These are phyloP conservation scores for Heliconius melpomene DNA, from an alignment of 1,140 invertebrate species.

Conservation along the genomic window DNA sequence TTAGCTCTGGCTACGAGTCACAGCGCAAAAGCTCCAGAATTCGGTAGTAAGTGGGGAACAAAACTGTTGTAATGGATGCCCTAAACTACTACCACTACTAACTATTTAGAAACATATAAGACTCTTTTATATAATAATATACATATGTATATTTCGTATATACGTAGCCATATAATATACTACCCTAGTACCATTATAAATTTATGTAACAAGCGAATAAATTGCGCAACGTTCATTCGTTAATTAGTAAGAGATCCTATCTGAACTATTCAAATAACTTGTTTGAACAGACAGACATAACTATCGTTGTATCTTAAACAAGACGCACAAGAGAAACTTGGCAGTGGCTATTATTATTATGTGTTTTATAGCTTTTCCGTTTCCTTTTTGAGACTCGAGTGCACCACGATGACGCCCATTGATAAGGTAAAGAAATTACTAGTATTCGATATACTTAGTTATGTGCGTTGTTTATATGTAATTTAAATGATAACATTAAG, in stretches of 20 bases:
- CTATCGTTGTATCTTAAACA: not conserved
- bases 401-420: not conserved
- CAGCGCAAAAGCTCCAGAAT: too few relatives aligned
- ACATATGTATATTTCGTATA: too few relatives aligned
- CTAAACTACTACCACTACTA: too few relatives aligned
- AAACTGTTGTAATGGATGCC: too few relatives aligned
- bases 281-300: not conserved
- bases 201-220: not conserved
- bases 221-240: not conserved
- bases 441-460: not conserved
- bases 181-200: not conserved
- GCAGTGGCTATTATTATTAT: not conserved
- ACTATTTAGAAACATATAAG: too few relatives aligned
- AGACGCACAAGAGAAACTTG: slow-evolving; percentile 12
- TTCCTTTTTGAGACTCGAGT: not conserved
- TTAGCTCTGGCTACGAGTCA: too few relatives aligned
- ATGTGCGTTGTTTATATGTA: not conserved
- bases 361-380: not conserved
- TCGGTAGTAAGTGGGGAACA: too few relatives aligned
- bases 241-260: not conserved
- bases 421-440: not conserved
- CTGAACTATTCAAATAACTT: slow-evolving; percentile 8
- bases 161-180: too few relatives aligned
- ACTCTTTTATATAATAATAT: too few relatives aligned
- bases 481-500: too few relatives aligned